These are phyloP conservation scores for Rhorus exstirpatorius DNA, from an alignment of 2,888 invertebrate genomes.

Conservation along the genomic window DNA sequence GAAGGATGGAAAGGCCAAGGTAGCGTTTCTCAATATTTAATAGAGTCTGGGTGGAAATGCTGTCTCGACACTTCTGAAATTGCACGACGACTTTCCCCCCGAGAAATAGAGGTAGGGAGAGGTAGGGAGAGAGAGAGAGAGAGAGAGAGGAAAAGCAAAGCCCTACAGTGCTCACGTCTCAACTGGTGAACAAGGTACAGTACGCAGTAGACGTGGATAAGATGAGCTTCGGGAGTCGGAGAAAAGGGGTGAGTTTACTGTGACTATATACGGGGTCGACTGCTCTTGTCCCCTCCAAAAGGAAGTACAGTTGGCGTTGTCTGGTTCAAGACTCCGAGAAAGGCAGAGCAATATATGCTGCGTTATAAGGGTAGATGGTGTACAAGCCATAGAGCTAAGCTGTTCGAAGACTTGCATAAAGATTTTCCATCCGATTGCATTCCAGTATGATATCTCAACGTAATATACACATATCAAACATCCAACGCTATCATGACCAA, in stretches of 20 bases:
- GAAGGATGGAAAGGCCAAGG: slow-evolving; percentile 71
- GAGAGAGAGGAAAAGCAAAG: slow-evolving; percentile 22
- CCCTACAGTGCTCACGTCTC: slow-evolving; percentile 44
- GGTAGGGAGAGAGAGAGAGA: slow-evolving; percentile 33
- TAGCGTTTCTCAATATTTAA: slow-evolving; percentile 85
- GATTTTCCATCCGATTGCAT: neutral
- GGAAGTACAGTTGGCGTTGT: slow-evolving; percentile 38
- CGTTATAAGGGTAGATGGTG: slow-evolving; percentile 10
- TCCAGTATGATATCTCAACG: neutral
- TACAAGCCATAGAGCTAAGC: slow-evolving; percentile 5
- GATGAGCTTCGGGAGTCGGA: slow-evolving; percentile 47
- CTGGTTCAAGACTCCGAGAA: slow-evolving; percentile 37
- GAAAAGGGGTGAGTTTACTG: slow-evolving; percentile 22
- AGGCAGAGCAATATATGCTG: slow-evolving; percentile 29
- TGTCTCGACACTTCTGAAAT: slow-evolving; percentile 85
- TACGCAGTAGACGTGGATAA: slow-evolving; percentile 56
- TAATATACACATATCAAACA: slow-evolving; percentile 2
- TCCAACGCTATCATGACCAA: neutral
- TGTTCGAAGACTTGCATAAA: slow-evolving; percentile 4
- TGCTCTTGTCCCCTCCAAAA: slow-evolving; percentile 17
- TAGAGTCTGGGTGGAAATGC: slow-evolving; percentile 84
- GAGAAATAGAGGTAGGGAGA: slow-evolving; percentile 47
- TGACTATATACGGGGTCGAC: slow-evolving; percentile 47
- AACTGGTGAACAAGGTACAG: slow-evolving; percentile 41
- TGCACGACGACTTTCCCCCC: slow-evolving; percentile 78